Evolutionary conservation across 2,888 invertebrate species (phyloP).

Genomic region (Dasysyrphus tricinctus): DNA sequence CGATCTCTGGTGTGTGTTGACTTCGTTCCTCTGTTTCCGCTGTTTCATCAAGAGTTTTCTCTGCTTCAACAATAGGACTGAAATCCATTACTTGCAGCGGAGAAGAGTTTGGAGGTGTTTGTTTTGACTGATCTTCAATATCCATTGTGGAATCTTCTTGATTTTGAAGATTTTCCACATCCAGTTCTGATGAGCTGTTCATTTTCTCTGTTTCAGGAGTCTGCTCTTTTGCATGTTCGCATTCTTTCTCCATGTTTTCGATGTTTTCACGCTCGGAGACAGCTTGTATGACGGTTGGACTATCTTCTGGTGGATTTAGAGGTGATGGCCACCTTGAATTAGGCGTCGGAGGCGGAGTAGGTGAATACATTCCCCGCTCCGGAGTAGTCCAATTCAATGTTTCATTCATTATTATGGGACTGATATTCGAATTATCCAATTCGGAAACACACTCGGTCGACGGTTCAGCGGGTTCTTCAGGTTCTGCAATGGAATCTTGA

Average conservation of each 20-base stretch:
- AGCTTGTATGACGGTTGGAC: constrained; percentile 50
- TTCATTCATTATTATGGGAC: not conserved
- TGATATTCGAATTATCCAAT: not conserved
- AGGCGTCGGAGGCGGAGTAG: constrained; percentile 46
- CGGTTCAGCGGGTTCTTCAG: constrained; percentile 8
- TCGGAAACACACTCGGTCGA: not conserved
- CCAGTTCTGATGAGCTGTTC: constrained; percentile 49
- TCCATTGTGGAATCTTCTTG: constrained; percentile 61
- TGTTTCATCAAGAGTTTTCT: not conserved
- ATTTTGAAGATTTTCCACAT: constrained; percentile 36
- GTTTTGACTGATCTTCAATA: constrained; percentile 41
- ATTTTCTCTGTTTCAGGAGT: constrained; percentile 50
- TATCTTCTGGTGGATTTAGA: constrained; percentile 28
- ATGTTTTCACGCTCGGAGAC: constrained; percentile 67
- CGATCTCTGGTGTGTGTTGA: constrained; percentile 16
- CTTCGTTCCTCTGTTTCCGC: not conserved
- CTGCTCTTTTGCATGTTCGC: constrained; percentile 46
- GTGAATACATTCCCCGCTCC: constrained; percentile 53
- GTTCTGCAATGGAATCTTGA: not conserved
- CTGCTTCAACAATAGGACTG: constrained; percentile 1
- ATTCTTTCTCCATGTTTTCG: constrained; percentile 68
- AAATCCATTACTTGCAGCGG: constrained; percentile 32
- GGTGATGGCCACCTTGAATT: constrained; percentile 52
- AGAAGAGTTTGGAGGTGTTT: constrained; percentile 21
- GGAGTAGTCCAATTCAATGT: constrained; percentile 37